Base-by-base conservation (phyloP, 2,888 invertebrate genomes). In the Omphaloscelis lunosa region DNA sequence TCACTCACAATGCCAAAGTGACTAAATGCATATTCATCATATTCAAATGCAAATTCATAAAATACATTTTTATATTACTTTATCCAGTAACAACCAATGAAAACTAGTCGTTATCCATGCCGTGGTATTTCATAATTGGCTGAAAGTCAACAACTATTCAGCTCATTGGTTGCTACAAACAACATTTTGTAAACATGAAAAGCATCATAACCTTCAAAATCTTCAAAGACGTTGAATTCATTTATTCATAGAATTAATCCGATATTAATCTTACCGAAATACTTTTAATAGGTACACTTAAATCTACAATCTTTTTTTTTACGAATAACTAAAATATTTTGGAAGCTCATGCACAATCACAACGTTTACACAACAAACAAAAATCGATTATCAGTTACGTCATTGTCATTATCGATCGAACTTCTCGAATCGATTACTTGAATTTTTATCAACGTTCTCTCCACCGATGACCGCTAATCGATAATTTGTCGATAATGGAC, bases 381-480 rank as follows among this genome's bases (percentile, higher is more conserved):
- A 75, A 77, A 82, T 85, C 86, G 86, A 87, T 79, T 75, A 75
- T 63, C 63, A 80, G 62, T 77, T 79, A 79, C 72, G 81, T 83
- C 77, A 79, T 65, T 56, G 29, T 51, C 41, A 77, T 69, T 69
- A 89, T 89, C 89, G 87, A 88, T 84, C 78, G 63, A 75, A 68
- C 41, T 23, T 72, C 45, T 76, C 68, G n/a, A 82, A 76, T 88
- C 87, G 87, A 86, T 86, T 79, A 39, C 34, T 34, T 45, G 63
- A n/a, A 59, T 70, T 78, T 81, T 77, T 62, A 81, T 77, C 78
- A 80, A 77, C 74, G 72, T 41, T 72, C 23, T 71, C 41, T 73
- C 29, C 59, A 67, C 75, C 83, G 82, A 80, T 69, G 75, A 76
- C 81, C 77, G 77, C 77, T 62, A 86, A 73, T 87, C 77, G 79